These are phyloP conservation scores for Acestrorhynchus altus DNA, from an alignment of 2,797 vertebrate genomes.

Conservation along the genomic window DNA sequence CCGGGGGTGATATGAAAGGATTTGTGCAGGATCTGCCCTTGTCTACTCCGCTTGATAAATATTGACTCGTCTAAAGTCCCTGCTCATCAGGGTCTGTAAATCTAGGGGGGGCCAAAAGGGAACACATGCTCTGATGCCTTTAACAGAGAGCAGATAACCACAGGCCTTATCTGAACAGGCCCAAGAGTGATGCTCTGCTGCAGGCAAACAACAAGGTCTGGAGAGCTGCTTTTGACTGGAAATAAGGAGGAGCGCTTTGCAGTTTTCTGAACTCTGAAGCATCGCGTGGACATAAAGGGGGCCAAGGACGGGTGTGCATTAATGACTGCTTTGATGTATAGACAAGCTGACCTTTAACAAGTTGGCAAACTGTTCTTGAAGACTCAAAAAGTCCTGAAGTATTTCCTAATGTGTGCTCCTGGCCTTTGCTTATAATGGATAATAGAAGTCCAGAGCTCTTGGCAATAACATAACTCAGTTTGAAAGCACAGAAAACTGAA, in stretches of 20 bases:
- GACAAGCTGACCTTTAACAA: slow-evolving; percentile 19
- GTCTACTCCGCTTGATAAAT: slow-evolving; percentile 58
- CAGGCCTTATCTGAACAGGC: slow-evolving; percentile 21
- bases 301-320: neutral
- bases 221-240: neutral
- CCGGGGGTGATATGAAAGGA: slow-evolving; percentile 49
- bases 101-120: slow-evolving; percentile 16
- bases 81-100: slow-evolving; percentile 53
- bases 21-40: slow-evolving; percentile 55
- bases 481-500: neutral
- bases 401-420: neutral
- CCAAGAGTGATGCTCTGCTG: neutral
- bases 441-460: neutral
- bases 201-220: slow-evolving; percentile 18
- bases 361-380: neutral
- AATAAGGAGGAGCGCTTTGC: neutral
- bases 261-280: neutral
- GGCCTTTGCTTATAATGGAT: neutral
- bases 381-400: slow-evolving; percentile 5
- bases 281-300: neutral
- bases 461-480: neutral
- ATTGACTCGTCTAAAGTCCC: slow-evolving; percentile 57
- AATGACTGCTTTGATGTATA: neutral
- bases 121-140: slow-evolving; percentile 53
- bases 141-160: slow-evolving; percentile 54